Base-by-base conservation (phyloP, 2,113 vertebrate species). In the Physeter macrocephalus region DNA sequence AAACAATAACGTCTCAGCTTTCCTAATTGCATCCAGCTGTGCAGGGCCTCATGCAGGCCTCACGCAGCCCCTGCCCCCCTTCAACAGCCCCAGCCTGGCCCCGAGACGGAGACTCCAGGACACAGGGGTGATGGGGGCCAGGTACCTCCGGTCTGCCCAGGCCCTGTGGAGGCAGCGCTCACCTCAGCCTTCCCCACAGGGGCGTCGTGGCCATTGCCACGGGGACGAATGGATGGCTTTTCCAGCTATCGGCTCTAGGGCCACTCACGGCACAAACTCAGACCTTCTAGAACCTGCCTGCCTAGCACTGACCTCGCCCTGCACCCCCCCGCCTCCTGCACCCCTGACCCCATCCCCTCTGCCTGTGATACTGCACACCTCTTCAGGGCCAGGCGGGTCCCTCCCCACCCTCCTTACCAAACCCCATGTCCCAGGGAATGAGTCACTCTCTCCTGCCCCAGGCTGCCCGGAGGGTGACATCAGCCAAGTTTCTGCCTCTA, bases 31-130 rank as follows among this genome's bases (percentile, higher is more conserved):
- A 25, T 7, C 21, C 31, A 13, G 77, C 46, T 9, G 21, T 2
- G 3, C 6, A 1, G 52, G 54, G 36, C 17, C 67, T 10, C 23
- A 18, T 52, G 46, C 7, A 1, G 39, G 84, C 15, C 27, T 52
- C 12, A 2, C 3, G 13, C 0, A 1, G 29, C 15, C 15, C 36
- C 13, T 13, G 12, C 36, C 27, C 49, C 12, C 2, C n/a, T 36
- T 52, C 6, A 10, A 7, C 5, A 12, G 1, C n/a, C 81, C 29
- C 0, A 2, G 52, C 21, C 67, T 14, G 72, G 80, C 13, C 49
- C 25, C 1, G 0, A 21, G 78, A 20, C 25, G 17, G 36, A 80
- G 71, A 41, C 77, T 17, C 27, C 0, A 36, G 21, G n/a, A 34
- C 25, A 23, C 12, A 6, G 67, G 13, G n/a, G 69, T 27, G 34